Percentiles rank a stretch among this genome's conserved stretches.
These are phyloP conservation scores for Athetis lepigone DNA, from an alignment of 2,888 invertebrate genomes.

Conservation along the genomic window DNA sequence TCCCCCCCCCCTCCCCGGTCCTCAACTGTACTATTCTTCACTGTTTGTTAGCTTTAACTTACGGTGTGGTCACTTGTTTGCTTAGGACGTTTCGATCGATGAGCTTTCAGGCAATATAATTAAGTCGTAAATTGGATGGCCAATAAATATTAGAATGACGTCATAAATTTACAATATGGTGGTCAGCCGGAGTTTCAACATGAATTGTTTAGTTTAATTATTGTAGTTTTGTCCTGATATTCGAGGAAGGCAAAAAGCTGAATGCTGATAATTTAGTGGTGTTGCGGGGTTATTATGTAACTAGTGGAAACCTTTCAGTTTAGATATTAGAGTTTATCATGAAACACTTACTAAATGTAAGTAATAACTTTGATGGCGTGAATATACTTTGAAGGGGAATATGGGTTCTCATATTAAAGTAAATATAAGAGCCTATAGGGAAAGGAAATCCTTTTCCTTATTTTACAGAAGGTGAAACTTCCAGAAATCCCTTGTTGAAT, in stretches of 20 bases:
- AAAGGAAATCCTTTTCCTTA: too few species aligned
- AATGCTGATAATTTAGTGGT: conserved; percentile 1
- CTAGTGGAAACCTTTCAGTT: neutral
- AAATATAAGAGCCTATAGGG: too few species aligned
- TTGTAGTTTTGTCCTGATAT: conserved; percentile 12
- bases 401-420: too few species aligned
- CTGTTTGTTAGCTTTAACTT: conserved; percentile 13
- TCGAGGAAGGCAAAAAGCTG: conserved; percentile 1
- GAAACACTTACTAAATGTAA: too few species aligned
- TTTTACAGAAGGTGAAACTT: too few species aligned
- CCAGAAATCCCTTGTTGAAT: too few species aligned
- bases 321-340: neutral
- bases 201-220: conserved; percentile 34
- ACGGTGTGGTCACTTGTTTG: conserved; percentile 37
- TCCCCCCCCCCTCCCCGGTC: neutral
- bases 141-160: conserved; percentile 46
- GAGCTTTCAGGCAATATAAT: conserved; percentile 41
- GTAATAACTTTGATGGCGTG: too few species aligned
- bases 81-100: conserved; percentile 41
- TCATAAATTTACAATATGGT: conserved; percentile 43
- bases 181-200: neutral
- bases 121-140: conserved; percentile 46
- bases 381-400: too few species aligned
- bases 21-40: conserved; percentile 4
- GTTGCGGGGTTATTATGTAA: neutral